Evolutionary conservation across 2,888 invertebrate genomes (phyloP).

Genomic region (Falcaria lacertinaria): DNA sequence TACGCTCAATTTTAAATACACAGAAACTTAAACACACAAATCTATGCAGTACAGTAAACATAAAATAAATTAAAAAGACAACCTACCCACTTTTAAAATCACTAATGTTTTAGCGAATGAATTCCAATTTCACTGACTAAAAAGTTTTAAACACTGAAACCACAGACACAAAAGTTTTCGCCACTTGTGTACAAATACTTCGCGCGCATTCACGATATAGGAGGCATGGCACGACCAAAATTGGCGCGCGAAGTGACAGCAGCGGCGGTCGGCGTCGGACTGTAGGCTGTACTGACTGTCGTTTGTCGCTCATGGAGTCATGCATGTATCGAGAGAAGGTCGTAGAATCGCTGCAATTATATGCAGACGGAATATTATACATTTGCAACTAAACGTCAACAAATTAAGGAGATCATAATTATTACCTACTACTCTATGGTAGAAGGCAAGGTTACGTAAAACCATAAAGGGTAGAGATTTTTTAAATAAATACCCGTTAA

Average conservation of each 20-base stretch:
- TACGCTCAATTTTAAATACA: no score
- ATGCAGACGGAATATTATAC: slow-evolving; percentile 10
- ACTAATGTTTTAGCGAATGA: background rate
- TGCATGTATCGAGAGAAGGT: slow-evolving; percentile 15
- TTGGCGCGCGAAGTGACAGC: slow-evolving; percentile 35
- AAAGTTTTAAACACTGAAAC: background rate
- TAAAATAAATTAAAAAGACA: no score
- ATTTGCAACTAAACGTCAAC: slow-evolving; percentile 17
- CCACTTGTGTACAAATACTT: slow-evolving; percentile 7
- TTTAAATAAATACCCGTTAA: no score
- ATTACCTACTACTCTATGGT: no score
- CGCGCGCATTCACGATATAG: slow-evolving; percentile 26
- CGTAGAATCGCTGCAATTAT: slow-evolving; percentile 19
- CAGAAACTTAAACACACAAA: no score
- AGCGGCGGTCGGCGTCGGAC: slow-evolving; percentile 33
- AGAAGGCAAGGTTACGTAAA: no score
- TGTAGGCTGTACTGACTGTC: slow-evolving; percentile 22
- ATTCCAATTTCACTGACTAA: background rate
- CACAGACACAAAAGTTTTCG: background rate
- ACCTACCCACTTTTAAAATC: no score
- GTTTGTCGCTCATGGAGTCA: no score
- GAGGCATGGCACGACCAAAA: background rate
- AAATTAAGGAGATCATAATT: no score
- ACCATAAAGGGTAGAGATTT: no score
- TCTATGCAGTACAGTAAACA: no score